Conservation (phyloP, 1,140 invertebrate genomes). For the Physella acuta region DNA sequence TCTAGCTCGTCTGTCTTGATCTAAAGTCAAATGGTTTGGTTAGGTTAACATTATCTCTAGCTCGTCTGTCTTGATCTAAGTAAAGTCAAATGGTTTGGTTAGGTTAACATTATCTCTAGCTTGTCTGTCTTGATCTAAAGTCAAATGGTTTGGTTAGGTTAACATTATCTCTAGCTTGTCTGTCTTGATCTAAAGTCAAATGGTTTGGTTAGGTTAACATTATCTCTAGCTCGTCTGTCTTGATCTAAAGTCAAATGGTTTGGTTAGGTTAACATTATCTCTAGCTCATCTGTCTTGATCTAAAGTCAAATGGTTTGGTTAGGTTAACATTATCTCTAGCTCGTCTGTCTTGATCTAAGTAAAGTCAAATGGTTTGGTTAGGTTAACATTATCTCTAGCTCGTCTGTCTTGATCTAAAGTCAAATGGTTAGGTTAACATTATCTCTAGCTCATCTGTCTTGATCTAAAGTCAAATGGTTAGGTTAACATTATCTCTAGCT, state of each 20-base stretch:
- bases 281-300: constrained; percentile 35
- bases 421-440: constrained; percentile 30
- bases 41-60: constrained; percentile 38
- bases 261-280: constrained; percentile 38
- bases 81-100: no score
- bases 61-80: constrained; percentile 36
- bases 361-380: no score
- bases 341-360: constrained; percentile 38
- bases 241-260: constrained; percentile 32
- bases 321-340: constrained; percentile 37
- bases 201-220: no score
- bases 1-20: constrained; percentile 35
- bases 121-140: constrained; percentile 37
- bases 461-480: constrained; percentile 30
- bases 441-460: constrained; percentile 37
- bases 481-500: constrained; percentile 36
- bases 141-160: no score
- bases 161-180: constrained; percentile 36
- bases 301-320: constrained; percentile 26
- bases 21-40: constrained; percentile 29
- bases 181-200: constrained; percentile 34
- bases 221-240: constrained; percentile 35
- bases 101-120: constrained; percentile 37
- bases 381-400: constrained; percentile 36
- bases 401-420: constrained; percentile 37